phyloP scores from a whole-genome alignment of 2,888 invertebrate genomes.

The Rhagonycha lutea region DNA sequence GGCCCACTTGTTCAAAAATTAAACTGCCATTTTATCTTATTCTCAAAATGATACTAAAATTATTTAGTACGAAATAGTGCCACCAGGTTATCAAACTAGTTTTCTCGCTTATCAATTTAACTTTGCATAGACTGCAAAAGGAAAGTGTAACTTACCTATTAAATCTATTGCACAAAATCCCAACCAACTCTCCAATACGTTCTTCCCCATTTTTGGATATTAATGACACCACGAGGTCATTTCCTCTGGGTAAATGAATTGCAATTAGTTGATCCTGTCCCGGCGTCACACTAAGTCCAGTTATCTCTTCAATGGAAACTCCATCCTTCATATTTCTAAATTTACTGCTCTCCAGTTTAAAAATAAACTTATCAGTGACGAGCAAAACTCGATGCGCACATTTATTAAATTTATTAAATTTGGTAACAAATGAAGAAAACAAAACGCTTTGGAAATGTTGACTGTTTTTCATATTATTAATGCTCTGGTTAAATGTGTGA shows the following conservation, averaged over 20 bases:
- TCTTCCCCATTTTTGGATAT: constrained; percentile 62
- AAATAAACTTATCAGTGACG: constrained; percentile 82
- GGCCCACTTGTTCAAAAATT: no score
- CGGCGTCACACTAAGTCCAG: constrained; percentile 83
- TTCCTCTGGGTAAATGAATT: constrained; percentile 83
- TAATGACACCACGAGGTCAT: constrained; percentile 88
- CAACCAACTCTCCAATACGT: constrained; percentile 85
- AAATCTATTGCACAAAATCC: constrained; percentile 76
- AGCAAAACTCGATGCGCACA: constrained; percentile 84
- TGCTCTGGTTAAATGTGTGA: constrained; percentile 66
- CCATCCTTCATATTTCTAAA: constrained; percentile 88
- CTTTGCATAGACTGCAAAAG: no score
- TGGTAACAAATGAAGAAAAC: constrained; percentile 71
- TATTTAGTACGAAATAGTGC: no score
- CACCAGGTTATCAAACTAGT: no score
- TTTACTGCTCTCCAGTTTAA: constrained; percentile 84
- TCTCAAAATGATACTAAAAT: no score
- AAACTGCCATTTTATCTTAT: no score
- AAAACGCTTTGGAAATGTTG: constrained; percentile 66
- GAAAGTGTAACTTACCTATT: constrained; percentile 69
- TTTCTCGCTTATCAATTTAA: no score
- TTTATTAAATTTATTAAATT: constrained; percentile 69
- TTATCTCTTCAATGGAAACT: constrained; percentile 58
- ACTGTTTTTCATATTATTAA: constrained; percentile 68
- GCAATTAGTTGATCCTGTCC: constrained; percentile 86